Evolutionary conservation across 2,113 vertebrate genomes (phyloP).

Genomic region (Lepus europaeus): DNA sequence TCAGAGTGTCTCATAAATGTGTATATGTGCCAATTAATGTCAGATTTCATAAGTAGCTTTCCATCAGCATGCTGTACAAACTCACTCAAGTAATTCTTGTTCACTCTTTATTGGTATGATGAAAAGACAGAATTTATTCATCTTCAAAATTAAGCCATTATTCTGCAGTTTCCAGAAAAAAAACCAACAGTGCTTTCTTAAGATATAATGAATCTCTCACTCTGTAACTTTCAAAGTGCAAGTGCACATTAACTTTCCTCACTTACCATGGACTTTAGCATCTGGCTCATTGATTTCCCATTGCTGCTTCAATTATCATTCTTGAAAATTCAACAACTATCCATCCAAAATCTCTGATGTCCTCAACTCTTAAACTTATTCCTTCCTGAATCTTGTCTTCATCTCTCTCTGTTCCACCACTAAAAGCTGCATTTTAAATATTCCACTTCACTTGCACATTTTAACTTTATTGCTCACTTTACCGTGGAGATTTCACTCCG

Average conservation of each 20-base stretch:
- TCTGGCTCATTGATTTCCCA: not conserved
- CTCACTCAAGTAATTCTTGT: not conserved
- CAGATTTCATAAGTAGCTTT: not conserved
- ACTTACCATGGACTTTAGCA: not conserved
- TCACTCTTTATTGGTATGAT: not conserved
- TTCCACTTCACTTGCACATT: not conserved
- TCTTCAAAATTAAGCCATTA: not conserved
- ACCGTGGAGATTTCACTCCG: not conserved
- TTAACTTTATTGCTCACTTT: not conserved
- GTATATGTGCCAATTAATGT: not conserved
- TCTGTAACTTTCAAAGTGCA: not conserved
- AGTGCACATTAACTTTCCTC: not conserved
- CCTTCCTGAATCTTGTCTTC: not conserved
- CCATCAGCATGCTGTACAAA: not conserved
- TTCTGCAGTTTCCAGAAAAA: not conserved
- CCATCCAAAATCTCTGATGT: not conserved
- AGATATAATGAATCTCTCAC: not conserved
- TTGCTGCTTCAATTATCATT: not conserved
- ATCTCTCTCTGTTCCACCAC: not conserved
- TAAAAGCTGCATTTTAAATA: slow-evolving; percentile 11
- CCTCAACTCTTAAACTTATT: not conserved
- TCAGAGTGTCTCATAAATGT: not conserved
- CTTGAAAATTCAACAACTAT: not conserved
- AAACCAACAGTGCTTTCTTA: not conserved
- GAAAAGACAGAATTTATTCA: not conserved